Base-by-base conservation (phyloP, 2,888 invertebrate species). In the Drosophila subquinaria region DNA sequence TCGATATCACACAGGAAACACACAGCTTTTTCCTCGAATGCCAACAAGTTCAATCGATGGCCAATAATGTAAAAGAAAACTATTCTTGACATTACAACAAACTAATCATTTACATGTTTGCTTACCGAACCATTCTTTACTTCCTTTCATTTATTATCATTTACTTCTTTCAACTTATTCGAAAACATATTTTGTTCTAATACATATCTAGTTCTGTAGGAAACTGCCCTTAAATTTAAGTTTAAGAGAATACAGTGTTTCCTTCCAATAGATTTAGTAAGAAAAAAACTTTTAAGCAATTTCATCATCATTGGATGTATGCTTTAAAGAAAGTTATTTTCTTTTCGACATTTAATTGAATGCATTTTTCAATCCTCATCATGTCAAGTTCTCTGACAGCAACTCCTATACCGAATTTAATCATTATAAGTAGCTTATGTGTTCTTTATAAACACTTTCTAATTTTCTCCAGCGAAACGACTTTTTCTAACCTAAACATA, bases 1-100 rank as follows among this genome's bases (percentile, higher is more conserved):
- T 77, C 52, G 62, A 70, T 51, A 55, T 57, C 45, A 35, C 13
- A 60, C 40, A 3, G 15, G 13, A 42, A 66, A 50, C 27, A 72
- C 27, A 66, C 13, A 56, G 36, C 42, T 35, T 35, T n/a, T 6
- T 33, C 27, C 17, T 40, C n/a, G 8, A 30, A 53, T 10, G 4
- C 33, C 13, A 48, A 48, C 27, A 38, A 35, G 11, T 20, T 11
- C 43, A 36, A 47, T 38, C 36, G 27, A 27, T 38, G 47, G 33
- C 15, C 23, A 43, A 56, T 45, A 35, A 45, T 35, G 20, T 35
- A 0, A n/a, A 20, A 20, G 35, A 9, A 36, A 17, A 33, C 3
- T 33, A 43, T 6, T 35, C 10, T n/a, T 35, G 43, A 20, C 3
- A 11, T 20, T 35, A 43, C 43, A 43, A 13, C 42, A 30, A 56